Percentiles rank a stretch among this genome's conserved stretches.
phyloP scores from a whole-genome alignment of 2,797 vertebrate genomes.

The Cirrhinus mrigala region DNA sequence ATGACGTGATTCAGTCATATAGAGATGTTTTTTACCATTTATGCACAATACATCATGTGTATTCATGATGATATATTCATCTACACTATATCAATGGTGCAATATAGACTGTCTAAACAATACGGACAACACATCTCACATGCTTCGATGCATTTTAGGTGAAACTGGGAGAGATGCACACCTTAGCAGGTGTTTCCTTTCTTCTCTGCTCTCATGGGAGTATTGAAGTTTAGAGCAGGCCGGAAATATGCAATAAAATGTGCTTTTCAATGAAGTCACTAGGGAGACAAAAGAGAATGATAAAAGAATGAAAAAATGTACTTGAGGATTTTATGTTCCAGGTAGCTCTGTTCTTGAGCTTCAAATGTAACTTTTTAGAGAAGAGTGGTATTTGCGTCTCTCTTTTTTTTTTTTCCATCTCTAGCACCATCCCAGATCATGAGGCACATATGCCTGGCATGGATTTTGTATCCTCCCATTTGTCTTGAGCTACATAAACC shows the following conservation, averaged over 20 bases:
- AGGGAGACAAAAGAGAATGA: background rate
- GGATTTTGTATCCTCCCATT: background rate
- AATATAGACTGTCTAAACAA: background rate
- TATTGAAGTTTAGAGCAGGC: background rate
- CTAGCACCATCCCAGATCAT: background rate
- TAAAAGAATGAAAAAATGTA: background rate
- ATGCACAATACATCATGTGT: background rate
- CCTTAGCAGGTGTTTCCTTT: slow-evolving; percentile 3
- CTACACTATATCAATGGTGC: background rate
- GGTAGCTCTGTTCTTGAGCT: slow-evolving; percentile 14
- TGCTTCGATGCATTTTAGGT: slow-evolving; percentile 7
- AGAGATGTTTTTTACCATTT: background rate
- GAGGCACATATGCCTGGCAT: slow-evolving; percentile 11
- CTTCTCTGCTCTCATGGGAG: slow-evolving; percentile 9
- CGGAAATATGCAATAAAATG: slow-evolving; percentile 1
- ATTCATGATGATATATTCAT: background rate
- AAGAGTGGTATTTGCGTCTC: background rate
- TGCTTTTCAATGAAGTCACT: slow-evolving; percentile 12
- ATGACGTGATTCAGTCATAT: background rate
- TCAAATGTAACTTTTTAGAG: background rate
- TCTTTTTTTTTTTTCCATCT: background rate
- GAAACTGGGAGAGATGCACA: background rate
- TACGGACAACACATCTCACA: background rate
- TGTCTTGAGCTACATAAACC: background rate
- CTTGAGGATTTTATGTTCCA: background rate